Percentiles rank a stretch among this genome's conserved stretches.
These are phyloP conservation scores for Pelobates cultripes DNA, from an alignment of 2,797 vertebrate genomes.

Conservation along the genomic window DNA sequence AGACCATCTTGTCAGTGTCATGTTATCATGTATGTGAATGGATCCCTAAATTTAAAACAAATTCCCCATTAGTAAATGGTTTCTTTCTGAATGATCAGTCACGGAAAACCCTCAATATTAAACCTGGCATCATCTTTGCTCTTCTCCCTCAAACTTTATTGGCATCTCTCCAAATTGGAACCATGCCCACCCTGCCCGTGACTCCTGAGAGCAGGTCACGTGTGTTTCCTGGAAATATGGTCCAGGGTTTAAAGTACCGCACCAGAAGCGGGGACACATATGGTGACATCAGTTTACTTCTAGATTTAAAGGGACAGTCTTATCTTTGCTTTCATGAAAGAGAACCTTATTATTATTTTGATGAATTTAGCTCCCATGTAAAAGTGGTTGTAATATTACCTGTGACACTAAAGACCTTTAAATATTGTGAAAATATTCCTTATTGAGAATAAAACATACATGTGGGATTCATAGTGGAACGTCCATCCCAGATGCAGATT, in stretches of 20 bases:
- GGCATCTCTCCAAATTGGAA: background rate
- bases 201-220: background rate
- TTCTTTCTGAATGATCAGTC: too few species aligned
- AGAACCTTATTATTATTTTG: background rate
- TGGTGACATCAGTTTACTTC: background rate
- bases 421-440: too few species aligned
- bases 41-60: too few species aligned
- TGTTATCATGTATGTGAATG: too few species aligned
- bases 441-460: too few species aligned
- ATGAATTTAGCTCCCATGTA: background rate
- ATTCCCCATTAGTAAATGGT: too few species aligned
- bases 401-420: too few species aligned
- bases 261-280: background rate
- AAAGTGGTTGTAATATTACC: background rate
- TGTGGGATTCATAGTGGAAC: too few species aligned
- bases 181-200: background rate
- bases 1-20: too few species aligned
- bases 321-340: background rate
- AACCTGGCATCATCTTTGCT: too few species aligned
- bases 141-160: background rate
- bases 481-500: background rate
- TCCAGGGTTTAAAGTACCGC: background rate
- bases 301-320: background rate
- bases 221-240: background rate
- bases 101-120: too few species aligned